These are phyloP conservation scores for Orcinus orca DNA, from an alignment of 2,113 vertebrate species.

Conservation along the genomic window DNA sequence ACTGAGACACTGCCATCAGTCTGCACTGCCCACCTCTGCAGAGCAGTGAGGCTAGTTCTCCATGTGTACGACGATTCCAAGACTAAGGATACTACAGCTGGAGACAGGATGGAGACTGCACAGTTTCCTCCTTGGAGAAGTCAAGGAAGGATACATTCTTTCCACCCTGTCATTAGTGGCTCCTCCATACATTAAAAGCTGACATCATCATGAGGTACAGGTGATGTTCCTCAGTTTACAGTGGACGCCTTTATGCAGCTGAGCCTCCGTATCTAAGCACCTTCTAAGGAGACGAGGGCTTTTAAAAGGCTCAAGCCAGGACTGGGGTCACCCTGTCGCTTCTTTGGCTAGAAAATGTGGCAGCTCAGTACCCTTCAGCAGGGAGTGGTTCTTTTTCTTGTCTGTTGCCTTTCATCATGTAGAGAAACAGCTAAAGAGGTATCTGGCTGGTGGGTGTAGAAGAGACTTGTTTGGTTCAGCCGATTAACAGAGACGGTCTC, in stretches of 20 bases:
- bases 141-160: neutral
- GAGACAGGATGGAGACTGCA: neutral
- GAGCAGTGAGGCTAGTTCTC: neutral
- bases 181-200: neutral
- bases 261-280: neutral
- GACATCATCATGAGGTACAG: neutral
- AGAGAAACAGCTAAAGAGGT: neutral
- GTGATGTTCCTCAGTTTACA: neutral
- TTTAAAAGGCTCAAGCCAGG: neutral
- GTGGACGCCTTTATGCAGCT: neutral
- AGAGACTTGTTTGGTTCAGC: neutral
- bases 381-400: neutral
- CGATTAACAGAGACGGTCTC: neutral
- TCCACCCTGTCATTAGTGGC: neutral
- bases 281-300: neutral
- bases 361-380: neutral
- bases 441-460: neutral
- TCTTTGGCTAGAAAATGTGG: neutral
- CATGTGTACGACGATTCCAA: accelerated
- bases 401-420: neutral
- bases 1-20: neutral
- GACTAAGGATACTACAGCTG: neutral
- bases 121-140: neutral
- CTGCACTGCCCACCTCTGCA: accelerated
- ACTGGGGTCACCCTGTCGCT: neutral